Evolutionary conservation across 2,113 vertebrate genomes (phyloP).

Genomic region (Chelonoidis abingdonii): DNA sequence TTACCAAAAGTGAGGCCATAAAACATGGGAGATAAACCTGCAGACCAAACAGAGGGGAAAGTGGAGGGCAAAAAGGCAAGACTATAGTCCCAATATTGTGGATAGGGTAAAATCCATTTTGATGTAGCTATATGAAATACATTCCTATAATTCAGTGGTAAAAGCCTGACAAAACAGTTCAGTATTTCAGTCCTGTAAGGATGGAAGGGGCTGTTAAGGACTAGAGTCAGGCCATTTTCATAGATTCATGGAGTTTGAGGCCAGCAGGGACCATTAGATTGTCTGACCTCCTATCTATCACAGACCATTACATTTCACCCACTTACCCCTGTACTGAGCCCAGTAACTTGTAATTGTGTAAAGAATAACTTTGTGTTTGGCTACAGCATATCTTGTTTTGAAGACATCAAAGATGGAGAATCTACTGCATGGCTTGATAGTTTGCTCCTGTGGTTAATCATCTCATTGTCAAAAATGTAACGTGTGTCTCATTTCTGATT

Average conservation of each 20-base stretch:
- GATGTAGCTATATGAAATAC: conserved; percentile 5
- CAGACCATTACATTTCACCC: neutral
- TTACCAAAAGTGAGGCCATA: neutral
- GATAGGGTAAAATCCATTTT: neutral
- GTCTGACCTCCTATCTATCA: neutral
- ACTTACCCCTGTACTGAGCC: conserved; percentile 9
- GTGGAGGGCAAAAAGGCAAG: neutral
- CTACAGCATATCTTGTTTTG: neutral
- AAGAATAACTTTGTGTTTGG: neutral
- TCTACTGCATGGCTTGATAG: neutral
- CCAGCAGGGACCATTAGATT: neutral
- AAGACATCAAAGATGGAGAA: conserved; percentile 30
- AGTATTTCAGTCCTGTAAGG: conserved; percentile 29
- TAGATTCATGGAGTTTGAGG: neutral
- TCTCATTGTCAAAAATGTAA: conserved; percentile 4
- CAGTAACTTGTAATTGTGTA: neutral
- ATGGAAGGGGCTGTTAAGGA: neutral
- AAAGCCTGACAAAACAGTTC: neutral
- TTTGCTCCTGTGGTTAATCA: neutral
- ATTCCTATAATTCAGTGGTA: neutral
- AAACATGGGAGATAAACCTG: neutral
- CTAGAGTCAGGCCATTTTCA: neutral
- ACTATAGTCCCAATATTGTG: neutral
- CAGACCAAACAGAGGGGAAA: neutral
- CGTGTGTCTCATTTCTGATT: neutral